Percentiles rank a stretch among this genome's conserved stretches.
phyloP scores from a whole-genome alignment of 2,888 invertebrate species.

The Drosophila atripex region DNA sequence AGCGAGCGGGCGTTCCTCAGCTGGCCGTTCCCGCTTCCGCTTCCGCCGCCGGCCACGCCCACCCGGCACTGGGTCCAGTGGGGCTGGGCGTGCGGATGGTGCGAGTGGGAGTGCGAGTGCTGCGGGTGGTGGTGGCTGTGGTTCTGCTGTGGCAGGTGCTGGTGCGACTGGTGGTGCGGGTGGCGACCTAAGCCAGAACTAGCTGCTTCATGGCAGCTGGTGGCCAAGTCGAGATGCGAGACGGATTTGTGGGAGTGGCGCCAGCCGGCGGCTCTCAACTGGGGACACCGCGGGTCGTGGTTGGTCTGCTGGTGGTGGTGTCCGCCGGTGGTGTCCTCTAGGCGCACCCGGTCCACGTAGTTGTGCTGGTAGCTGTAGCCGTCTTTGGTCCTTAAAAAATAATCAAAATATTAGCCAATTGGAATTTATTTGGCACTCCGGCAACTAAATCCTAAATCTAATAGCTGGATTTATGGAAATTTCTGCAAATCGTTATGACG shows the following conservation, averaged over 20 bases:
- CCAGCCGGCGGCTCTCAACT: conserved; percentile 83
- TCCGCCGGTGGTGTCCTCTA: conserved; percentile 73
- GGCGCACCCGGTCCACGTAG: conserved; percentile 84
- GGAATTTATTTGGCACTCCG: too few species aligned
- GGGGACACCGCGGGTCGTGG: conserved; percentile 71
- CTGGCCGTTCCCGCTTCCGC: conserved; percentile 57
- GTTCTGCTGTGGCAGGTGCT: conserved; percentile 30
- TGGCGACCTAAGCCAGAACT: conserved; percentile 76
- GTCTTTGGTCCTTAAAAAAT: conserved; percentile 70
- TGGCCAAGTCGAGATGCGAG: conserved; percentile 86
- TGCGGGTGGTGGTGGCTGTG: conserved; percentile 41
- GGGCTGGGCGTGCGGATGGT: conserved; percentile 65
- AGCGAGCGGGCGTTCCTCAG: conserved; percentile 82
- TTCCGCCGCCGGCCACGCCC: conserved; percentile 38
- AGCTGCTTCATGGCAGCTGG: conserved; percentile 81
- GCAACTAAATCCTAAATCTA: neutral
- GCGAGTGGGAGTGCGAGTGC: conserved; percentile 27
- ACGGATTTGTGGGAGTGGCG: conserved; percentile 83
- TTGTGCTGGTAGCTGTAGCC: conserved; percentile 81
- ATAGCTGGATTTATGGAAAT: neutral
- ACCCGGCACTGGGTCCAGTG: conserved; percentile 77
- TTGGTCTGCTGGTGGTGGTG: conserved; percentile 41
- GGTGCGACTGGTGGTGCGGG: conserved; percentile 37
- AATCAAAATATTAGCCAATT: too few species aligned
- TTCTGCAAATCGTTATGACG: neutral